phyloP scores from a whole-genome alignment of 2,113 vertebrate genomes.

The Verasper variegatus region DNA sequence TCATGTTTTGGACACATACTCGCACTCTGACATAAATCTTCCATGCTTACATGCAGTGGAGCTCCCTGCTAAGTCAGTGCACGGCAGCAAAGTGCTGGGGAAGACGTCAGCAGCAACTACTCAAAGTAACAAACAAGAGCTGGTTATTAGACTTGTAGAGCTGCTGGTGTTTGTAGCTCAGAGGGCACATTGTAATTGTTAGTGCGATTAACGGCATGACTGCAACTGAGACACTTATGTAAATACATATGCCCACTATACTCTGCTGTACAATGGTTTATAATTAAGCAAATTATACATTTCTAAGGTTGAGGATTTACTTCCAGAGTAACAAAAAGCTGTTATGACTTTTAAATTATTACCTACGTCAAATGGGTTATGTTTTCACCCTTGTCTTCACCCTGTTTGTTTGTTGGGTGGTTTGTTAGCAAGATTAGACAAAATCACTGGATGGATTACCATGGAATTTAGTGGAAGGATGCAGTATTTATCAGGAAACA shows the following conservation, averaged over 20 bases:
- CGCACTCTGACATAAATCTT: slow-evolving; percentile 75
- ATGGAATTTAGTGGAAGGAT: no score
- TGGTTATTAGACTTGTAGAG: slow-evolving; percentile 11
- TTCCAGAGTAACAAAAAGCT: background rate
- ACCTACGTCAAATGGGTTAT: background rate
- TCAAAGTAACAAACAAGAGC: slow-evolving; percentile 3
- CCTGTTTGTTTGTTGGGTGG: no score
- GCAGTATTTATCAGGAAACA: no score
- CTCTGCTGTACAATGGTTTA: background rate
- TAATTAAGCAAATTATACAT: background rate
- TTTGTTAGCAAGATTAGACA: no score
- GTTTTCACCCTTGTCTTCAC: no score
- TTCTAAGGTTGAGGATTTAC: background rate
- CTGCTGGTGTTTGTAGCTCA: slow-evolving; percentile 4
- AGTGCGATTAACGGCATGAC: background rate
- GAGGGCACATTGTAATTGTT: background rate
- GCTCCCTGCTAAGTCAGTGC: slow-evolving; percentile 38
- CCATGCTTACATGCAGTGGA: slow-evolving; percentile 61
- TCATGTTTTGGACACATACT: slow-evolving; percentile 77
- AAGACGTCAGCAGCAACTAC: slow-evolving; percentile 14
- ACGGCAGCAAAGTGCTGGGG: slow-evolving; percentile 27
- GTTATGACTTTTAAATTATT: background rate
- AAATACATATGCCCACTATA: accelerated
- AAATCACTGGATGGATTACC: no score
- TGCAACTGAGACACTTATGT: background rate